Base-by-base conservation (phyloP, 2,113 vertebrate species). In the Oenanthe oenanthe region DNA sequence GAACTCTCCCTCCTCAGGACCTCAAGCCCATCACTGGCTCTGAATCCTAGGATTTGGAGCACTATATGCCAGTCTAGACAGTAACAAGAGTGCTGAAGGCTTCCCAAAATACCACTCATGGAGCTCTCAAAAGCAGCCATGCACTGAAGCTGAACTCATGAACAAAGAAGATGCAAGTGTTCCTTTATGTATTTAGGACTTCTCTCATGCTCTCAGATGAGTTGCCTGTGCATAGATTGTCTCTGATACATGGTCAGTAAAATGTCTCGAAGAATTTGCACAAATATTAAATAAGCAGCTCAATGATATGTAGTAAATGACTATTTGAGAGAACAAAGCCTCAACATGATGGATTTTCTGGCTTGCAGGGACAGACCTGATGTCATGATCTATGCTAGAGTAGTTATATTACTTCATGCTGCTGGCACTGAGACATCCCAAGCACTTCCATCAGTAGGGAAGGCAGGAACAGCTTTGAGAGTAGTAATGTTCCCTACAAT, bases 291-390 rank as follows among this genome's bases (percentile, higher is more conserved):
- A 92, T 63, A 79, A 90, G 31, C 31, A 71, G 43, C 48, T 77
- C 31, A 74, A 47, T 77, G 63, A 80, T 67, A 40, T 57, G 56
- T 31, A 77, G 38, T 53, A 80, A 96, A 90, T 67, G 71, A 58
- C 54, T 76, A 18, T 86, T 83, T 67, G 43, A 88, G 40, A 51
- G 60, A 88, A 88, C 10, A 70, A 79, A 85, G 57, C 51, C 72
- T 67, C 56, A 43, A 6, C 73, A 36, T 78, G 82, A 90, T 86
- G 56, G 63, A 63, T 88, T 92, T 93, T 83, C 51, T 84, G 85
- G 75, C 88, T 86, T 74, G n/a, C 78, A 65, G 6, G 80, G 71
- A 74, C 45, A 94, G 76, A 90, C 78, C 56, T 68, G 90, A 88
- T 93, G 72, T 67, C 82, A 66, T 71, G 57, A 76, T 94, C 36